Percentiles rank a stretch among this genome's conserved stretches.
These are phyloP conservation scores for Andinoacara biseriatus DNA, from an alignment of 2,113 vertebrate species.

Conservation along the genomic window DNA sequence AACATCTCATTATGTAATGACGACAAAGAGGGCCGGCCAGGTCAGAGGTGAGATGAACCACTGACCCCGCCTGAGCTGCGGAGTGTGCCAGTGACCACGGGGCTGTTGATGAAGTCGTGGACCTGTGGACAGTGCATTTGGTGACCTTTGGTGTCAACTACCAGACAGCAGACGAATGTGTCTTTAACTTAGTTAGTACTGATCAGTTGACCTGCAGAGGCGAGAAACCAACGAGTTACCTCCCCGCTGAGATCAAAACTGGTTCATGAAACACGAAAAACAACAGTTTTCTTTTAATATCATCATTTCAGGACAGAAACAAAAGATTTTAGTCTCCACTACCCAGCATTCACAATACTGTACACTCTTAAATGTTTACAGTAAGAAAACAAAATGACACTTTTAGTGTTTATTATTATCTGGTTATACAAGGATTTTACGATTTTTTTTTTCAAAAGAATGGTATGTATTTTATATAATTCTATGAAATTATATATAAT, in stretches of 20 bases:
- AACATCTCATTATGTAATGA: conserved; percentile 67
- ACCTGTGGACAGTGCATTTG: conserved; percentile 64
- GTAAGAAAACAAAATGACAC: not conserved
- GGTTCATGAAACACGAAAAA: not conserved
- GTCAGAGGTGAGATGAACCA: conserved; percentile 65
- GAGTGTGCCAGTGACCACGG: conserved; percentile 70
- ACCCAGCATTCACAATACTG: not conserved
- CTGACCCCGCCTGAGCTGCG: conserved; percentile 40
- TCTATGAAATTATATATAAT: not conserved
- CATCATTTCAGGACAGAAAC: not conserved
- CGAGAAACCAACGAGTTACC: not conserved
- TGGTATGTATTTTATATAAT: not conserved
- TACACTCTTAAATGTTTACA: not conserved
- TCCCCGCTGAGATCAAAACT: not conserved
- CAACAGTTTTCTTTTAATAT: not conserved
- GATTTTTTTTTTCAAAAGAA: too few species aligned
- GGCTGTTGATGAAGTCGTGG: conserved; percentile 74
- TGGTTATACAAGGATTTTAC: not conserved
- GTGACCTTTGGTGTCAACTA: conserved; percentile 70
- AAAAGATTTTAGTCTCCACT: not conserved
- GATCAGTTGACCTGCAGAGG: conserved; percentile 52
- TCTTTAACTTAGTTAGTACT: conserved; percentile 45
- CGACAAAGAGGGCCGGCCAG: conserved; percentile 55
- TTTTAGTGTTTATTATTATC: not conserved
- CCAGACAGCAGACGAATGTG: conserved; percentile 47